Base-by-base conservation (phyloP, 2,888 invertebrate genomes). In the Acanthosepion pharaonis region DNA sequence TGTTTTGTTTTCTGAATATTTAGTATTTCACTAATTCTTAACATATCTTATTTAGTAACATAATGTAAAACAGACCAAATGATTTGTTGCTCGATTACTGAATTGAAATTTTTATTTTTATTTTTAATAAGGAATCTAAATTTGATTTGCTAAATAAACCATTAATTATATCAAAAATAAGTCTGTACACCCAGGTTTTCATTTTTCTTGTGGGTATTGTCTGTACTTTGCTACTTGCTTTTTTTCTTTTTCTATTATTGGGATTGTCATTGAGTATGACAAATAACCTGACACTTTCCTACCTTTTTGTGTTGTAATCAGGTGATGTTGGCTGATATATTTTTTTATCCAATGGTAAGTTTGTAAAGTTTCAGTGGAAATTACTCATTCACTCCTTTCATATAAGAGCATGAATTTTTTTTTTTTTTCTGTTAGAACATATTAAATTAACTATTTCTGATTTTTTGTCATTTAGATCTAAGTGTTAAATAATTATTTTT, bases 231-330 rank as follows among this genome's bases (percentile, higher is more conserved):
- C 64, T 64, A 23, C 64, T 64, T 64, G 64, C 25, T 64, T 78
- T 33, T n/a, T 78, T 78, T n/a, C 15, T 33, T 78, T n/a, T 33
- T 78, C 78, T 78, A 78, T 78, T 33, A 78, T 78, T 78, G 78
- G 78, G 78, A 78, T 78, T 78, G 78, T 9, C 78, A 78, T 78
- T 78, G 78, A n/a, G 33, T 78, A 78, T 78, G 78, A 78, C 78
- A 78, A 78, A 78, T 78, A 78, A 78, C n/a, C 78, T 78, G 78
- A 78, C n/a, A 33, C n/a, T 78, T 78, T 78, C 78, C 78, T 78
- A 78, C 78, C 78, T 78, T 78, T 78, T 78, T 78, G 33, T 78
- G 33, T n/a, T 78, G 20, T 20, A 59, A 78, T 78, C 78, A 78
- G 78, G 78, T 78, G 78, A 78, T 78, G 78, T 78, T 78, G 4